A percentile compares a stretch with the other conserved stretches of the same genome.
These are phyloP conservation scores for Eupeodes luniger DNA, from an alignment of 2,888 invertebrate genomes.

Conservation along the genomic window DNA sequence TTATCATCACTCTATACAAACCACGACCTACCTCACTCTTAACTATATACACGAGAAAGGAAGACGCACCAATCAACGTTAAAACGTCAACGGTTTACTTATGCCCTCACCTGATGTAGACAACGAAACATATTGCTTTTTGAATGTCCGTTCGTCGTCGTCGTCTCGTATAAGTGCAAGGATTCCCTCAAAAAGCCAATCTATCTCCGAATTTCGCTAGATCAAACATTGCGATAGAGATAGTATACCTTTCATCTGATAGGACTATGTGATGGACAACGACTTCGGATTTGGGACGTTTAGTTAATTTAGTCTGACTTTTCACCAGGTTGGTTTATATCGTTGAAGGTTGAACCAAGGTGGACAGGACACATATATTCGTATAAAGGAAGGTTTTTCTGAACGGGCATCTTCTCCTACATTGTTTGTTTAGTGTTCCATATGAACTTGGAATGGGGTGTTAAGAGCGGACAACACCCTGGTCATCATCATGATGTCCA, in stretches of 20 bases:
- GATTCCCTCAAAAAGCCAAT: constrained; percentile 61
- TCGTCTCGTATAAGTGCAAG: constrained; percentile 33
- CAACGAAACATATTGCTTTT: constrained; percentile 14
- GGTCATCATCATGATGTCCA: background rate
- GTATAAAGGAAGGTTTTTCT: background rate
- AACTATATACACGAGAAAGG: background rate
- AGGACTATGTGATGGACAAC: too few species aligned
- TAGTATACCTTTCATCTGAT: constrained; percentile 29
- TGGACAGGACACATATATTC: background rate
- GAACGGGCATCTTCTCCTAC: background rate
- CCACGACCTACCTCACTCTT: constrained; percentile 13
- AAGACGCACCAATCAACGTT: constrained; percentile 21
- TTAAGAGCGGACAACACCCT: background rate
- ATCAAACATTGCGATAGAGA: constrained; percentile 52
- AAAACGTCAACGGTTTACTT: background rate
- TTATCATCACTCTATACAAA: constrained; percentile 25
- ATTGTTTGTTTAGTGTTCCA: constrained; percentile 61
- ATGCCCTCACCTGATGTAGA: background rate
- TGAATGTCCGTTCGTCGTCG: too few species aligned
- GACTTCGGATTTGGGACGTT: constrained; percentile 17
- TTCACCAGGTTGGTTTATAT: constrained; percentile 40
- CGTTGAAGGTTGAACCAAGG: background rate
- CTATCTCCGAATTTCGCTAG: constrained; percentile 39
- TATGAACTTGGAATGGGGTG: background rate
- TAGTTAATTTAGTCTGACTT: constrained; percentile 67